A percentile compares a stretch with the other conserved stretches of the same genome.
Evolutionary conservation across 2,888 invertebrate species (phyloP).

Genomic region (Drosophila algonquin): DNA sequence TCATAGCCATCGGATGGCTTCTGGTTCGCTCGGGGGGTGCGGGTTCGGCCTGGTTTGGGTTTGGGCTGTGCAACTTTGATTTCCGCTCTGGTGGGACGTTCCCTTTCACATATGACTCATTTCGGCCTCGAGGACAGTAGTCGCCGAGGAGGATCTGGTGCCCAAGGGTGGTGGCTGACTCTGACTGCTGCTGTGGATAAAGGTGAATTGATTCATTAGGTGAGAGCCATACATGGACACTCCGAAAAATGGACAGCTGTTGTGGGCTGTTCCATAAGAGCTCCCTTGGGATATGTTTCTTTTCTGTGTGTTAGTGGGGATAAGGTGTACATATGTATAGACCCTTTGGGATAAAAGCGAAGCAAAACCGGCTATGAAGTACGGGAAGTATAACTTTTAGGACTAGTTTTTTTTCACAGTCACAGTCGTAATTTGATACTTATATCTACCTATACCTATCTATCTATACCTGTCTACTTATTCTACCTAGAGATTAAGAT

Average conservation of each 20-base stretch:
- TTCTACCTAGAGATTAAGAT: too few species aligned
- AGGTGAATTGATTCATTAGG: slow-evolving; percentile 45
- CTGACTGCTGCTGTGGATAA: slow-evolving; percentile 5
- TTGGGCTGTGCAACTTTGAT: slow-evolving; percentile 48
- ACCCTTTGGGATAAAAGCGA: too few species aligned
- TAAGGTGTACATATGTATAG: not conserved
- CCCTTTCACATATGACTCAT: slow-evolving; percentile 68
- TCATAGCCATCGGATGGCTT: slow-evolving; percentile 49
- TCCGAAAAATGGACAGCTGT: slow-evolving; percentile 36
- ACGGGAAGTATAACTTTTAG: too few species aligned
- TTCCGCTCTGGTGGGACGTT: slow-evolving; percentile 47
- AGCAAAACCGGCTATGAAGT: too few species aligned
- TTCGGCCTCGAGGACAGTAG: slow-evolving; percentile 34
- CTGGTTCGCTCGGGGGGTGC: slow-evolving; percentile 24
- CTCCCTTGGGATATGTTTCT: slow-evolving; percentile 30
- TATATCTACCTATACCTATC: too few species aligned
- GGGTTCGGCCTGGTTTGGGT: slow-evolving; percentile 6
- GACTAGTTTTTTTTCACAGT: too few species aligned
- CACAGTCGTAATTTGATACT: too few species aligned
- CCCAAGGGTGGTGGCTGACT: slow-evolving; percentile 16
- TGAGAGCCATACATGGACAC: slow-evolving; percentile 9
- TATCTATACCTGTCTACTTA: too few species aligned
- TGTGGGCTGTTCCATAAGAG: slow-evolving; percentile 39
- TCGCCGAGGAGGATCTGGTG: slow-evolving; percentile 11
- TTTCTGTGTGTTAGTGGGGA: slow-evolving; percentile 1